Base-by-base conservation (phyloP, 2,888 invertebrate genomes). In the Parochlus steinenii region DNA sequence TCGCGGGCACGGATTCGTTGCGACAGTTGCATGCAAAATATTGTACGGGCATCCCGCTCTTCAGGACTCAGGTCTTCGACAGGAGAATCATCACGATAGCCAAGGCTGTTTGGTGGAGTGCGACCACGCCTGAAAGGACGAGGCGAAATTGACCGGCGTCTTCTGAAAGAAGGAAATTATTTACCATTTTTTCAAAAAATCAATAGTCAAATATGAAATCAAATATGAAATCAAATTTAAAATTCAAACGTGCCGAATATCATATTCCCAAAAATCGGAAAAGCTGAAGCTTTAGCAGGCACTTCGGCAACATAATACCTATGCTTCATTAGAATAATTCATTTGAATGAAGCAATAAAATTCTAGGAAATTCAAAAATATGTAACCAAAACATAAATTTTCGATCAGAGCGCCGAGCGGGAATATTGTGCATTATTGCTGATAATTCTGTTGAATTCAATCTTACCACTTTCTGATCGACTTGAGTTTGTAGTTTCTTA, bases 1-100 rank as follows among this genome's bases (percentile, higher is more conserved):
- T 97, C 97, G 44, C 90, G 74, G 37, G 83, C 90, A 46, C 89
- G 71, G 50, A 92, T 93, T 47, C 86, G 71, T 51, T 93, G 89
- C 38, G 93, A 87, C 38, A 98, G 62, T 62, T 98, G 98, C 89
- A 98, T 95, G 54, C 93, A 93, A 58, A 99, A 97, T 5, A 98
- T 89, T 28, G 98, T 98, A 23, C 98, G 72, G n/a, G 92, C 81
- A 68, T 98, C 98, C 41, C 97, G 68, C 60, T 98, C 98, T 59
- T 98, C 98, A 1, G 95, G 87, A 30, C 92, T 86, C 38, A 97
- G 58, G 47, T 85, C 85, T 46, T 71, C 69, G 28, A 61, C 51
- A 27, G 76, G 73, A 20, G 74, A 66, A 44, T 69, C 67, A 33
- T 58, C 55, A n/a, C 36, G 23, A 26, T 63, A 62, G 40, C 71